Evolutionary conservation across 1,140 invertebrate species (phyloP).

Genomic region (Drosophila arizonae): DNA sequence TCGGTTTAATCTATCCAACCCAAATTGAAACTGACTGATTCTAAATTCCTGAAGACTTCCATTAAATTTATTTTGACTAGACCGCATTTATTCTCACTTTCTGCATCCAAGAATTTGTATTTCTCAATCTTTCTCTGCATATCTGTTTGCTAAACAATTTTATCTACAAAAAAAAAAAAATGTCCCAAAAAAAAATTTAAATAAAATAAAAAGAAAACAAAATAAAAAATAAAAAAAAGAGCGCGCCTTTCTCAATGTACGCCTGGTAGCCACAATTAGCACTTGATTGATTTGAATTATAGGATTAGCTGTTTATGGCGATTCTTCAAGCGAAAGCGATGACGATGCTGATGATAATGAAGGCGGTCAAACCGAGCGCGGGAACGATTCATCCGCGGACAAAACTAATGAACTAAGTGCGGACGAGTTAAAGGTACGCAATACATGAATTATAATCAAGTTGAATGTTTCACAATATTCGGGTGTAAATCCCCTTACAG

Average conservation of each 20-base stretch:
- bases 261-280: conserved; percentile 71
- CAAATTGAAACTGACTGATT: neutral
- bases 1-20: conserved; percentile 12
- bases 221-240: conserved; percentile 27
- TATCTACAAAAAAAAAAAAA: neutral
- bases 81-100: neutral
- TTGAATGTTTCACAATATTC: neutral
- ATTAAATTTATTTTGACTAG: neutral
- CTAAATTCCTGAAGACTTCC: neutral
- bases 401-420: conserved; percentile 59
- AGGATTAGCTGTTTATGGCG: conserved; percentile 82
- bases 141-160: conserved; percentile 8
- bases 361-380: conserved; percentile 31
- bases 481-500: conserved; percentile 21
- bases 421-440: conserved; percentile 68
- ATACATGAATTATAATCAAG: neutral
- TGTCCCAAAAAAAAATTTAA: conserved; percentile 6
- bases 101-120: neutral
- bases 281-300: conserved; percentile 80
- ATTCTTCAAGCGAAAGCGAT: conserved; percentile 76
- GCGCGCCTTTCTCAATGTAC: conserved; percentile 30
- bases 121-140: neutral
- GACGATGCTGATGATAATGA: conserved; percentile 45
- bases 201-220: conserved; percentile 2
- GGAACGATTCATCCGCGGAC: conserved; percentile 26